These are phyloP conservation scores for Selene dorsalis DNA, from an alignment of 2,797 vertebrate genomes.

Conservation along the genomic window DNA sequence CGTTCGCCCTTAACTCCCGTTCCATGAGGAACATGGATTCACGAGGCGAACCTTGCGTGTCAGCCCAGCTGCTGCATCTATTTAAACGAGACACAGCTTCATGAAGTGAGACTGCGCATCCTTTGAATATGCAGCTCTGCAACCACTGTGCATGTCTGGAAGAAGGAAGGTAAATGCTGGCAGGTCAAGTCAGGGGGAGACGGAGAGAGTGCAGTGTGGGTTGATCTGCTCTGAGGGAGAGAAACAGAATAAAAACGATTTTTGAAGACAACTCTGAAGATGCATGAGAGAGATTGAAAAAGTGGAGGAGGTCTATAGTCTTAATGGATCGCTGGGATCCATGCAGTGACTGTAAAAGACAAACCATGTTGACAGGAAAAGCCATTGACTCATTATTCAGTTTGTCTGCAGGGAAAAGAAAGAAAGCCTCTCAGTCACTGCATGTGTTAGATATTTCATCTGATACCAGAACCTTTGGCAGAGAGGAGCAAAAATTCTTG, in stretches of 20 bases:
- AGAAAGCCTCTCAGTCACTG: constrained; percentile 14
- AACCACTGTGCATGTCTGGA: constrained; percentile 53
- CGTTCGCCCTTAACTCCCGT: constrained; percentile 35
- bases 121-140: constrained; percentile 69
- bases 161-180: constrained; percentile 47
- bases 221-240: constrained; percentile 44
- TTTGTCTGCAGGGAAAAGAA: constrained; percentile 28
- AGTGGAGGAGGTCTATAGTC: constrained; percentile 57
- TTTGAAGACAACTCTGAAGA: constrained; percentile 43
- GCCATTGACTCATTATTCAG: constrained; percentile 48
- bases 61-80: constrained; percentile 74
- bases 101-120: constrained; percentile 65
- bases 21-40: constrained; percentile 54
- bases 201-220: constrained; percentile 22
- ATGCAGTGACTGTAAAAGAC: constrained; percentile 56
- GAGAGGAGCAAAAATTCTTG: constrained; percentile 11
- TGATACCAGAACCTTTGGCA: constrained; percentile 34
- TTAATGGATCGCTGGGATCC: constrained; percentile 56
- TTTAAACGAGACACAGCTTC: constrained; percentile 72
- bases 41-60: constrained; percentile 54
- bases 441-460: constrained; percentile 42
- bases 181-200: constrained; percentile 38
- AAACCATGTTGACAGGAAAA: constrained; percentile 57
- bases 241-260: constrained; percentile 48
- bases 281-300: constrained; percentile 44